These are phyloP conservation scores for Linnaemya tessellans DNA, from an alignment of 2,888 invertebrate species.

Conservation along the genomic window DNA sequence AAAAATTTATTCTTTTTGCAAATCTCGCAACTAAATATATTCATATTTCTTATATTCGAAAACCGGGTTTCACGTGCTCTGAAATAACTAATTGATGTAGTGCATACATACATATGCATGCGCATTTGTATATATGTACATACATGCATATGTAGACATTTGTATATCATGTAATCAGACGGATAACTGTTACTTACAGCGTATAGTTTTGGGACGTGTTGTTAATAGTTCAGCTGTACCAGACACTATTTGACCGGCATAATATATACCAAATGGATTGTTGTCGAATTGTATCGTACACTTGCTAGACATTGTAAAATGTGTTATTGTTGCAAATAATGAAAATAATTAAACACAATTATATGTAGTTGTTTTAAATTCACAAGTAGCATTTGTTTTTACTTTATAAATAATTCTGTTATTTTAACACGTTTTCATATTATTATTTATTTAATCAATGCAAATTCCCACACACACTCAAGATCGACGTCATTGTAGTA, in stretches of 20 bases:
- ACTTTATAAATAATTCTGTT: not conserved
- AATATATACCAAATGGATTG: slow-evolving; percentile 80
- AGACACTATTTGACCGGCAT: slow-evolving; percentile 81
- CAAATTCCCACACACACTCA: slow-evolving; percentile 34
- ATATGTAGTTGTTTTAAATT: slow-evolving; percentile 22
- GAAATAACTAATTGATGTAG: no score
- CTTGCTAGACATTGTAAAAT: slow-evolving; percentile 79
- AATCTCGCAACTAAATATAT: no score
- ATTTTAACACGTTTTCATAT: not conserved
- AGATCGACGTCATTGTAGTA: slow-evolving; percentile 28
- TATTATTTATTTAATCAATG: slow-evolving; percentile 30
- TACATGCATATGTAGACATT: not conserved
- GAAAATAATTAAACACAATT: slow-evolving; percentile 32
- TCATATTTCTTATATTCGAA: no score
- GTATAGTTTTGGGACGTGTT: slow-evolving; percentile 81
- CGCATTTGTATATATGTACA: not conserved
- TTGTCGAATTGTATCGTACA: slow-evolving; percentile 81
- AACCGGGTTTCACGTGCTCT: no score
- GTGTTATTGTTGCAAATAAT: not conserved
- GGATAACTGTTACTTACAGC: slow-evolving; percentile 78
- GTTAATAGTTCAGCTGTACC: slow-evolving; percentile 81
- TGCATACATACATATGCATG: no score
- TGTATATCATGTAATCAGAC: not conserved
- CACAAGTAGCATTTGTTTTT: not conserved
- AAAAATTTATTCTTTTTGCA: no score